Evolutionary conservation across 2,113 vertebrate species (phyloP).

Genomic region (Coreoperca whiteheadi): DNA sequence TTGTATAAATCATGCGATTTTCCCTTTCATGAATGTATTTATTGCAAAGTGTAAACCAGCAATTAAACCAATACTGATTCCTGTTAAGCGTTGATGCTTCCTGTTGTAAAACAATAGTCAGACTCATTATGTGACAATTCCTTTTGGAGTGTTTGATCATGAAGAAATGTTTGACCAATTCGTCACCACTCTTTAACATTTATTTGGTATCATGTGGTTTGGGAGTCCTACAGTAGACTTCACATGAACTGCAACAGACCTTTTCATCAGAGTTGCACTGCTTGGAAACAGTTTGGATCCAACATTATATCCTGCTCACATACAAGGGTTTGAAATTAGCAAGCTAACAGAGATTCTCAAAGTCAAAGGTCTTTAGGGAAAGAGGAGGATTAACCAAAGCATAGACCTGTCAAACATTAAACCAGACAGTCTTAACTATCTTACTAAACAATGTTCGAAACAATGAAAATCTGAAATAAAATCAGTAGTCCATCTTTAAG

Average conservation of each 20-base stretch:
- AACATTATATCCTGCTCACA: background rate
- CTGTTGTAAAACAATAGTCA: background rate
- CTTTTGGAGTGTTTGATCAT: background rate
- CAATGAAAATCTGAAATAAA: background rate
- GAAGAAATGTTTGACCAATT: background rate
- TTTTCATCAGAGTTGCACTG: background rate
- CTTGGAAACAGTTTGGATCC: background rate
- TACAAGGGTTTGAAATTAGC: background rate
- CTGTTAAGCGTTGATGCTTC: background rate
- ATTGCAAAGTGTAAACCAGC: conserved; percentile 3
- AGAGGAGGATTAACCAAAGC: background rate
- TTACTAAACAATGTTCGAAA: background rate
- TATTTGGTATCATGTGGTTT: conserved; percentile 5
- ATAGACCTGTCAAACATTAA: background rate
- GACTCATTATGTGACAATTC: background rate
- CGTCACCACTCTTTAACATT: background rate
- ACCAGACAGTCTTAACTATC: background rate
- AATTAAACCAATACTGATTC: background rate
- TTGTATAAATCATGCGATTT: background rate
- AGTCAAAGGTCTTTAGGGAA: background rate
- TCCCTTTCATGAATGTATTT: background rate
- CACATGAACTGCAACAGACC: background rate
- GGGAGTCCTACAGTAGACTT: background rate
- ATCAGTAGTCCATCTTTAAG: conserved; percentile 3
- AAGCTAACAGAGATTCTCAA: background rate